Percentiles rank a stretch among this genome's conserved stretches.
These are phyloP conservation scores for Rhabdomys dilectus DNA, from an alignment of 2,113 vertebrate genomes.

Conservation along the genomic window DNA sequence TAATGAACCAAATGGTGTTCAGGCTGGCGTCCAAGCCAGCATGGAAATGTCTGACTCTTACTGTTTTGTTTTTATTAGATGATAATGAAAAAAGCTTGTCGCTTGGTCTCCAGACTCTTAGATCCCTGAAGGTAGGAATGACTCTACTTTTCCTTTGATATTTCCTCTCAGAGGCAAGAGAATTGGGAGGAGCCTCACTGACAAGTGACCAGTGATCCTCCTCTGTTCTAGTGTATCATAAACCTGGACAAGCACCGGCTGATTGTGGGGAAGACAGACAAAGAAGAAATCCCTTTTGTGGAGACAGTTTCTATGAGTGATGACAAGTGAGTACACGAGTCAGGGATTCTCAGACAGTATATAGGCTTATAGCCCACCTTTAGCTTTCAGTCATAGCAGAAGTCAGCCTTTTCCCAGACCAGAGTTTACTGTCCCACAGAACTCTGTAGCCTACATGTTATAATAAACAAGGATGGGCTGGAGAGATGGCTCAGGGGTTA, in stretches of 20 bases:
- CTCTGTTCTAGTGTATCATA: constrained; percentile 90
- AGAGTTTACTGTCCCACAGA: constrained; percentile 20
- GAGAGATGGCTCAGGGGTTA: no score
- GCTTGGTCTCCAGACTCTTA: constrained; percentile 92
- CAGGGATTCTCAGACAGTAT: background rate
- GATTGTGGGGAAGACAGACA: constrained; percentile 89
- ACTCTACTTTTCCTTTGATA: background rate
- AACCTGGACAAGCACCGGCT: constrained; percentile 93
- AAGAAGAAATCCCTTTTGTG: constrained; percentile 91
- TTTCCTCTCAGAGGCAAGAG: background rate
- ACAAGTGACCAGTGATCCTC: constrained; percentile 40
- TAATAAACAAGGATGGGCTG: background rate
- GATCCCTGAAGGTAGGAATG: constrained; percentile 91
- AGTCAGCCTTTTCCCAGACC: background rate
- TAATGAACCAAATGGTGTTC: background rate
- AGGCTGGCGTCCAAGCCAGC: constrained; percentile 37
- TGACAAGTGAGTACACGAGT: constrained; percentile 86
- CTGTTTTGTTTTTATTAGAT: constrained; percentile 85
- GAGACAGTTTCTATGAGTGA: constrained; percentile 72
- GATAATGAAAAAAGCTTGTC: constrained; percentile 89
- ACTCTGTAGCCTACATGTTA: background rate
- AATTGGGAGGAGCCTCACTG: background rate
- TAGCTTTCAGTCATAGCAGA: background rate
- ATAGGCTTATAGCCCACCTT: background rate
- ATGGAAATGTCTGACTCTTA: constrained; percentile 65